Percentiles rank a stretch among this genome's conserved stretches.
Conservation (phyloP, 2,797 vertebrate genomes). For the Morus bassanus region DNA sequence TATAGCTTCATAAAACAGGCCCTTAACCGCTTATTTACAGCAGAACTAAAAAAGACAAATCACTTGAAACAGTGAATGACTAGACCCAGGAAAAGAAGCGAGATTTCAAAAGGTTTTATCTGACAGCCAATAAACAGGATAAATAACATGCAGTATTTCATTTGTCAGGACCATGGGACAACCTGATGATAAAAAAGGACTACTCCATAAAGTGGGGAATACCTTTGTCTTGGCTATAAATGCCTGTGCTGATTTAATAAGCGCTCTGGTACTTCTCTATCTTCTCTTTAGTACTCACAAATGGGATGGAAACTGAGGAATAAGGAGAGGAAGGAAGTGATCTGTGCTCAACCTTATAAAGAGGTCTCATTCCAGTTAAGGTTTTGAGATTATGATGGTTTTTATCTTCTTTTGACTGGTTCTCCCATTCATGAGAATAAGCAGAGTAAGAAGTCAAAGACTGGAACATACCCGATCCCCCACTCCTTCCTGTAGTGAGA, state of each 20-base stretch:
- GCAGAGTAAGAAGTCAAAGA: background rate
- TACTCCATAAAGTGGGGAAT: slow-evolving; percentile 33
- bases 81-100: slow-evolving; percentile 2
- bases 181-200: slow-evolving; percentile 50
- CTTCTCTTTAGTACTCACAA: background rate
- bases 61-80: background rate
- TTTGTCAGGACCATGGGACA: slow-evolving; percentile 33
- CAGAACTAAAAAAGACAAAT: slow-evolving; percentile 56
- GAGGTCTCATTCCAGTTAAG: background rate
- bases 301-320: background rate
- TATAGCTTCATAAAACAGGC: slow-evolving; percentile 22
- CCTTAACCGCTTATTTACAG: slow-evolving; percentile 38
- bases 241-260: slow-evolving; percentile 44
- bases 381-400: background rate
- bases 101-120: slow-evolving; percentile 54
- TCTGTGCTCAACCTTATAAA: background rate
- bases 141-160: slow-evolving; percentile 57
- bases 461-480: background rate
- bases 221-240: slow-evolving; percentile 49
- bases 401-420: background rate
- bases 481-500: background rate
- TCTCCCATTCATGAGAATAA: background rate
- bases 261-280: background rate
- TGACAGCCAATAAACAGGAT: slow-evolving; percentile 52
- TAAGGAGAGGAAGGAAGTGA: background rate